A percentile compares a stretch with the other conserved stretches of the same genome.
Conservation (phyloP, 2,888 invertebrate species). For the Aplocera efformata region DNA sequence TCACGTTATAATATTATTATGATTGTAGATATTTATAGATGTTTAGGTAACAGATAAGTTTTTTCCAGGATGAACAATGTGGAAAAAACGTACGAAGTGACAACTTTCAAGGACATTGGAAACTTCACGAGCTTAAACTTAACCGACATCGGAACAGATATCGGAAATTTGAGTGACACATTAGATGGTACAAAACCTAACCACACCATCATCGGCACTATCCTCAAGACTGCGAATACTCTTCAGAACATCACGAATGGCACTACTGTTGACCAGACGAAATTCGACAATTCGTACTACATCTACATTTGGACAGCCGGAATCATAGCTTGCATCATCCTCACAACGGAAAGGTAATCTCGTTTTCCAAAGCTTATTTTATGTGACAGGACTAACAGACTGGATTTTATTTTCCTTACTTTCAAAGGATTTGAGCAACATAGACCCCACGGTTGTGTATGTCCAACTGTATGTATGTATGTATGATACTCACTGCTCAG, state of each 20-base stretch:
- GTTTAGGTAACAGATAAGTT: no score
- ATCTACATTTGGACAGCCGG: conserved; percentile 82
- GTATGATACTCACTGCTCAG: no score
- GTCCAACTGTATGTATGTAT: no score
- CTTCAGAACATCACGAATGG: conserved; percentile 49
- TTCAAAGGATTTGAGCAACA: no score
- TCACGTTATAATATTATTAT: no score
- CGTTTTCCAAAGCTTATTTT: no score
- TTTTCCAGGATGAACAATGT: conserved; percentile 68
- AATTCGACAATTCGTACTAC: conserved; percentile 52
- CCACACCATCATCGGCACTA: conserved; percentile 49
- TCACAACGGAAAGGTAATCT: conserved; percentile 77
- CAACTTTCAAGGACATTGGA: conserved; percentile 2
- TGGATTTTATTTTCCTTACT: no score
- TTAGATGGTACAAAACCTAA: conserved; percentile 33
- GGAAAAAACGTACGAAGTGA: conserved; percentile 36
- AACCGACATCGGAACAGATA: conserved; percentile 23
- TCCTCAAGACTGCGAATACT: conserved; percentile 47
- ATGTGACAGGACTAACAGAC: no score
- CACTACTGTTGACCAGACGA: conserved; percentile 31
- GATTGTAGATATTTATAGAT: no score
- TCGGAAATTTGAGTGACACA: conserved; percentile 5
- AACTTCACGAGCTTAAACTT: conserved; percentile 10
- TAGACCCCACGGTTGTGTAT: no score
- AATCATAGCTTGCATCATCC: conserved; percentile 79